Conservation (phyloP, 2,888 invertebrate genomes). For the Andrena marginata region DNA sequence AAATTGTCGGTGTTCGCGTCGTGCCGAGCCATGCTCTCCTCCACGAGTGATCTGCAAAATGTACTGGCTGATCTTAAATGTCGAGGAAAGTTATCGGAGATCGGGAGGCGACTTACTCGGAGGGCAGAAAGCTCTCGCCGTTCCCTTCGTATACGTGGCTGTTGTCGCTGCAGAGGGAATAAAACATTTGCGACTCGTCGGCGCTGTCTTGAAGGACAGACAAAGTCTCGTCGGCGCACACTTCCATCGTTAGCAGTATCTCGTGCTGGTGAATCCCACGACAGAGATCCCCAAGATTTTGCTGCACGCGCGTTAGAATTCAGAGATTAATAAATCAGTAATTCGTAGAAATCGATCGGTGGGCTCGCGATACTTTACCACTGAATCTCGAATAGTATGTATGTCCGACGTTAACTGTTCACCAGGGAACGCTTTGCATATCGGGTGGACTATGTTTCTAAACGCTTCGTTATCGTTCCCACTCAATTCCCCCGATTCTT, state of each 20-base stretch:
- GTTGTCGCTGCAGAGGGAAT: conserved; percentile 80
- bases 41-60: conserved; percentile 45
- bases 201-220: conserved; percentile 80
- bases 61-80: background rate
- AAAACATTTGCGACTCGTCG: conserved; percentile 81
- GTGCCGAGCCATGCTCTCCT: conserved; percentile 4
- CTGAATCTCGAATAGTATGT: conserved; percentile 78
- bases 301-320: conserved; percentile 52
- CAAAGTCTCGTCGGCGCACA: conserved; percentile 80
- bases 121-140: conserved; percentile 79
- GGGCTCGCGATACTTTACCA: conserved; percentile 68
- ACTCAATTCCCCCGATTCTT: conserved; percentile 76
- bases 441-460: conserved; percentile 78
- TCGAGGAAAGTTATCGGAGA: background rate
- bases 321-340: background rate
- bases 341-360: background rate
- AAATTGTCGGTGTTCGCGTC: conserved; percentile 64
- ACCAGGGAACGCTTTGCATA: conserved; percentile 80
- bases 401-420: conserved; percentile 79
- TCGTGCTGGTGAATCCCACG: conserved; percentile 80
- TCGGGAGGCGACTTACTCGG: conserved; percentile 64
- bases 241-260: conserved; percentile 81
- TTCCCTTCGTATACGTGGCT: conserved; percentile 76
- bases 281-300: conserved; percentile 81
- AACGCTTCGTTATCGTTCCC: conserved; percentile 78